Evolutionary conservation across 2,113 vertebrate genomes (phyloP).

Genomic region (Hippotragus niger): DNA sequence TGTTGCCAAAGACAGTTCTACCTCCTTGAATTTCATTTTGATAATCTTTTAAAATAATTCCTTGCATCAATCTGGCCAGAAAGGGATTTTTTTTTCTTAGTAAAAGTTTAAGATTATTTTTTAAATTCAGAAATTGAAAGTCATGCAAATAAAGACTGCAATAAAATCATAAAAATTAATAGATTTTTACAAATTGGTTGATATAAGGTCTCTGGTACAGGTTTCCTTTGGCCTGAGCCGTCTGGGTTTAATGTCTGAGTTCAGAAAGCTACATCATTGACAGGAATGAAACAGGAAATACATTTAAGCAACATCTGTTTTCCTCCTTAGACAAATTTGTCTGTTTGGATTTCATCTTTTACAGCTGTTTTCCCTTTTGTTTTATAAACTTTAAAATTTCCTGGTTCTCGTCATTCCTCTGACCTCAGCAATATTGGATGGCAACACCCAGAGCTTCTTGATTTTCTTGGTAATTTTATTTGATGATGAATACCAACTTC

Average conservation of each 20-base stretch:
- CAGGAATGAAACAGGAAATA: constrained; percentile 73
- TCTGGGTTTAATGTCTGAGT: constrained; percentile 70
- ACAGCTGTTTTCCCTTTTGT: constrained; percentile 72
- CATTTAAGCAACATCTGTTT: constrained; percentile 76
- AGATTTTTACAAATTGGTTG: constrained; percentile 12
- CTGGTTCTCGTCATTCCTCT: constrained; percentile 34
- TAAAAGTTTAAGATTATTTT: neutral
- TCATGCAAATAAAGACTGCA: neutral
- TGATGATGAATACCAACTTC: neutral
- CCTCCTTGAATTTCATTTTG: neutral
- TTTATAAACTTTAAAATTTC: constrained; percentile 62
- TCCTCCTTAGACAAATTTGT: constrained; percentile 69
- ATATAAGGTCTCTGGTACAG: constrained; percentile 26
- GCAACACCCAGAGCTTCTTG: neutral
- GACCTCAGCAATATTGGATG: neutral
- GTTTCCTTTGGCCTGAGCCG: constrained; percentile 45
- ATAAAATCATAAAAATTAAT: constrained; percentile 2
- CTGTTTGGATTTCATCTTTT: constrained; percentile 65
- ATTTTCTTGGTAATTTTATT: neutral
- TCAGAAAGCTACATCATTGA: constrained; percentile 71
- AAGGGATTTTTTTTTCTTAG: neutral
- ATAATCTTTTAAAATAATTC: constrained; percentile 23
- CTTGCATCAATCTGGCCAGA: neutral
- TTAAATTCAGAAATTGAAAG: constrained; percentile 6
- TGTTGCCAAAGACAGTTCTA: neutral